phyloP scores from a whole-genome alignment of 2,888 invertebrate genomes.

The Dermolepida albohirtum region DNA sequence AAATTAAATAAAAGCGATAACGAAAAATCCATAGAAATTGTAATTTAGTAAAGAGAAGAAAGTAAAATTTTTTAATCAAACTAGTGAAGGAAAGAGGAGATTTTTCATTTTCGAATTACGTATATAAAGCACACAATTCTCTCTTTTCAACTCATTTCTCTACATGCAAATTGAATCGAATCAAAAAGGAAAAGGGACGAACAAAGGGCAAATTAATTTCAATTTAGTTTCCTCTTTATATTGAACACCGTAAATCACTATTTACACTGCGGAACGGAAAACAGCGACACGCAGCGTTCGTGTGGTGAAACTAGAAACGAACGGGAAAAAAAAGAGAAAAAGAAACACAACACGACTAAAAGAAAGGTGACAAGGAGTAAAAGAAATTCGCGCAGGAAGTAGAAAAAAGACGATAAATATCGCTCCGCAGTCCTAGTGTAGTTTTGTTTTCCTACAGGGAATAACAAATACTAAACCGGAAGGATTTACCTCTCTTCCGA shows the following conservation, averaged over 20 bases:
- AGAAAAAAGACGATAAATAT: constrained; percentile 42
- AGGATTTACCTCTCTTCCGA: constrained; percentile 39
- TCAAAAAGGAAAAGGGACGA: constrained; percentile 10
- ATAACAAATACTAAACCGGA: constrained; percentile 37
- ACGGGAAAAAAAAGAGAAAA: constrained; percentile 13
- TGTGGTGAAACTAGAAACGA: neutral
- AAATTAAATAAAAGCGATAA: no score
- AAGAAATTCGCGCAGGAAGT: constrained; percentile 23
- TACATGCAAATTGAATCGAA: constrained; percentile 22
- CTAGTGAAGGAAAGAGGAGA: no score
- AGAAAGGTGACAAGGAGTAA: constrained; percentile 32
- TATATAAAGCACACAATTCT: neutral
- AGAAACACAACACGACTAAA: constrained; percentile 8
- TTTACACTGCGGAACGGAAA: constrained; percentile 26
- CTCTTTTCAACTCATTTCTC: neutral
- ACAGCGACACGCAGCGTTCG: constrained; percentile 17
- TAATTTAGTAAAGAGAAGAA: no score
- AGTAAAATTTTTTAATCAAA: no score
- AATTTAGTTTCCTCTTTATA: constrained; percentile 33
- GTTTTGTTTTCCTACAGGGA: constrained; percentile 37
- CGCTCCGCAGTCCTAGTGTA: constrained; percentile 32
- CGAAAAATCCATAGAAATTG: no score
- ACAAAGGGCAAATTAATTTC: constrained; percentile 33
- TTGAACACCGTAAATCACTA: constrained; percentile 37
- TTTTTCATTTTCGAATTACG: no score